A percentile compares a stretch with the other conserved stretches of the same genome.
These are phyloP conservation scores for Orchesella flavescens DNA, from an alignment of 2,888 invertebrate genomes.

Conservation along the genomic window DNA sequence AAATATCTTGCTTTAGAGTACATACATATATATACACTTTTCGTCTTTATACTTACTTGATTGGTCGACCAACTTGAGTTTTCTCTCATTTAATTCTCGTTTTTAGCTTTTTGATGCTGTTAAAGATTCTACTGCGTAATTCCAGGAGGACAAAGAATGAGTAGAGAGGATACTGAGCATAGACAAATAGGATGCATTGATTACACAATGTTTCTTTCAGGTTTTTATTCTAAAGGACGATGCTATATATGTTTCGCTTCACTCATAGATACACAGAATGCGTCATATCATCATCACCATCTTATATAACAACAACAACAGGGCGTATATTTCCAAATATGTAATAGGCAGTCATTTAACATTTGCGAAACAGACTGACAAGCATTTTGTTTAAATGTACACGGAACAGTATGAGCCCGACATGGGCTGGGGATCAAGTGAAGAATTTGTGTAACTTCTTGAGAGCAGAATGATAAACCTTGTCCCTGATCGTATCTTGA, in stretches of 20 bases:
- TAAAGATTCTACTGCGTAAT: slow-evolving; percentile 36
- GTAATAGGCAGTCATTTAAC: neutral
- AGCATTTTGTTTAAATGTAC: no score
- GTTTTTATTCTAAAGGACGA: neutral
- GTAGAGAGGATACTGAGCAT: neutral
- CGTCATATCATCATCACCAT: neutral
- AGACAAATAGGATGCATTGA: no score
- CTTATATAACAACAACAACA: neutral
- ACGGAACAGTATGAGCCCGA: no score
- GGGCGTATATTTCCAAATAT: neutral
- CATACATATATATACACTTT: no score
- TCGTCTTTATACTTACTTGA: neutral
- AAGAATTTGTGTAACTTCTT: no score
- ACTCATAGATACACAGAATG: no score
- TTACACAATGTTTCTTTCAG: neutral
- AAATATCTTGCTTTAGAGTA: no score
- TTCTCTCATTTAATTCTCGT: neutral
- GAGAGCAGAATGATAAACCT: no score
- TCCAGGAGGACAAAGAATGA: slow-evolving; percentile 24
- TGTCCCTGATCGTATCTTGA: no score
- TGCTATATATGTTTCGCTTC: neutral
- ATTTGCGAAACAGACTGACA: neutral
- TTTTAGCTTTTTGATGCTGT: neutral
- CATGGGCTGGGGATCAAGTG: no score
- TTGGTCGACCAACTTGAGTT: neutral